Conservation (phyloP, 2,113 vertebrate species). For the Epinephelus cyanopodus region DNA sequence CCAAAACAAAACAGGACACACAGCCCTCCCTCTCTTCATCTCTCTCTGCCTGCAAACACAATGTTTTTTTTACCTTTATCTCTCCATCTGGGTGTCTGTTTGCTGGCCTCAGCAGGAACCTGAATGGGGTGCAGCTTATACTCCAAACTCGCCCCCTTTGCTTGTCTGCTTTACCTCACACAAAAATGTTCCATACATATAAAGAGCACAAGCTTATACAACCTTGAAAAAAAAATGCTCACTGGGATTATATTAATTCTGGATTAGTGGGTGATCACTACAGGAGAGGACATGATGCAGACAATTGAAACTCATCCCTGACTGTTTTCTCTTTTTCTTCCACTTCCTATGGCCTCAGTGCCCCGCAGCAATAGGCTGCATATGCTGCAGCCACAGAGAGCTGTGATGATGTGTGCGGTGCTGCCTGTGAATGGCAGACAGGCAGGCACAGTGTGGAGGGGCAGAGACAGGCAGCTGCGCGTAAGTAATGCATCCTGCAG, state of each 20-base stretch:
- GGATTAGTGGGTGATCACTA: background rate
- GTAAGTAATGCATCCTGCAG: conserved; percentile 72
- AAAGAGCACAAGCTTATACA: conserved; percentile 12
- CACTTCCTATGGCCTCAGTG: conserved; percentile 32
- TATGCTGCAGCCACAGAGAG: conserved; percentile 61
- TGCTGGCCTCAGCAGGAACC: conserved; percentile 53
- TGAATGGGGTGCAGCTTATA: conserved; percentile 18
- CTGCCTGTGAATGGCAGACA: conserved; percentile 59
- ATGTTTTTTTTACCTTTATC: conserved; percentile 41
- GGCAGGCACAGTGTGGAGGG: conserved; percentile 49
- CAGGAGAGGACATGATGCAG: conserved; percentile 1
- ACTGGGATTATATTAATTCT: background rate
- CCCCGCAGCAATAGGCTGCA: conserved; percentile 64
- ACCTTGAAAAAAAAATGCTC: background rate
- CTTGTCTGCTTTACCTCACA: conserved; percentile 13
- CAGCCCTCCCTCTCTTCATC: background rate
- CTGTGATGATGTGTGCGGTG: conserved; percentile 31
- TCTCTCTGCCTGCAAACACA: conserved; percentile 20
- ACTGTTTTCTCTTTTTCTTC: conserved; percentile 19
- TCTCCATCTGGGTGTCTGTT: conserved; percentile 37
- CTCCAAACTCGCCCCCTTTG: conserved; percentile 4
- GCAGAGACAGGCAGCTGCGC: conserved; percentile 73
- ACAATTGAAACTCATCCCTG: conserved; percentile 24
- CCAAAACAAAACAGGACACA: conserved; percentile 36
- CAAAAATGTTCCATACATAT: conserved; percentile 4